A percentile compares a stretch with the other conserved stretches of the same genome.
phyloP scores from a whole-genome alignment of 2,797 vertebrate species.

The Oreochromis grahami region DNA sequence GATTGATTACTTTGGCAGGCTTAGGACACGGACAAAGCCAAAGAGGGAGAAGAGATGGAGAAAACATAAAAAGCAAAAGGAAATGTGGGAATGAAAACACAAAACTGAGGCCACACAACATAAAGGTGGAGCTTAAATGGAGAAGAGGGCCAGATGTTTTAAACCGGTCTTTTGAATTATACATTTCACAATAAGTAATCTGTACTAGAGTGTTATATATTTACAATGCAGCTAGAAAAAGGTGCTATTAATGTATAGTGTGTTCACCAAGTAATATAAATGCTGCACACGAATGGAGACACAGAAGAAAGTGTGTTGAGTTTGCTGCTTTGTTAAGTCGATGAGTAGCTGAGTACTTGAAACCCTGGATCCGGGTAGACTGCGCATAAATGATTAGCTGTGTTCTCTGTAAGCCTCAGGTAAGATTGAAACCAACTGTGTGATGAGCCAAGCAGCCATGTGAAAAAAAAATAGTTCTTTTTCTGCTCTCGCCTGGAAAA shows the following conservation, averaged over 20 bases:
- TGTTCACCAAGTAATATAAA: neutral
- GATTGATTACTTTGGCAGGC: constrained; percentile 47
- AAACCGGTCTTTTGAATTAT: neutral
- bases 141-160: neutral
- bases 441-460: neutral
- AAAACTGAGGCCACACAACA: neutral
- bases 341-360: neutral
- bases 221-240: neutral
- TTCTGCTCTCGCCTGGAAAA: fast-evolving
- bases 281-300: neutral
- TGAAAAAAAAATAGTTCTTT: neutral
- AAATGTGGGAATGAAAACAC: neutral
- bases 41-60: neutral
- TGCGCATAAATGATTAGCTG: neutral
- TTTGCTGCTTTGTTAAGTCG: neutral
- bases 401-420: neutral
- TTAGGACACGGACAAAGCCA: constrained; percentile 20
- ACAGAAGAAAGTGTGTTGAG: neutral
- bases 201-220: neutral
- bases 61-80: neutral
- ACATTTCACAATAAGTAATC: neutral
- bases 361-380: neutral
- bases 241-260: neutral
- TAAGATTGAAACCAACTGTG: neutral
- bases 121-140: neutral